A percentile compares a stretch with the other conserved stretches of the same genome.
phyloP scores from a whole-genome alignment of 2,797 vertebrate genomes.

The Cirrhinus mrigala region DNA sequence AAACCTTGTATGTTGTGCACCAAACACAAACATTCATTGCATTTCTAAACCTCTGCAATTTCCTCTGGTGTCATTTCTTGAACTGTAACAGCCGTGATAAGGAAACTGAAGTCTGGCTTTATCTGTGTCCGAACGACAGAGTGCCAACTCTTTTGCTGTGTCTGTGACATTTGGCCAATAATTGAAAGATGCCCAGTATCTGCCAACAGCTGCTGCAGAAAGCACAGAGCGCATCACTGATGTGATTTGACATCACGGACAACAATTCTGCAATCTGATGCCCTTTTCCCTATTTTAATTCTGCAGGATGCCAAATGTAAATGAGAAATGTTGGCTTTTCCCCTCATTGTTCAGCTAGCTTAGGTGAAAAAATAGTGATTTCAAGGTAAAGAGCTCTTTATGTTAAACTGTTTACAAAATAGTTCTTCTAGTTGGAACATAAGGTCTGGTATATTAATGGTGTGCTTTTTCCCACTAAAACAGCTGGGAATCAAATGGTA shows the following conservation, averaged over 20 bases:
- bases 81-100: constrained; percentile 55
- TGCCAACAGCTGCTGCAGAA: constrained; percentile 27
- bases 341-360: not conserved
- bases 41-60: constrained; percentile 27
- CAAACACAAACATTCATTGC: not conserved
- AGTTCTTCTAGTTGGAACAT: not conserved
- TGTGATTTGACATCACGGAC: constrained; percentile 32
- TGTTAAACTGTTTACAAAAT: not conserved
- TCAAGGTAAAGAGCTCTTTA: not conserved
- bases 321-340: not conserved
- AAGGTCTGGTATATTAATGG: not conserved
- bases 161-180: constrained; percentile 57
- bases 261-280: constrained; percentile 41
- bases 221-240: not conserved
- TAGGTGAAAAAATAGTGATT: not conserved
- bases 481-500: constrained; percentile 45
- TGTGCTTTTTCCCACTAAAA: constrained; percentile 17
- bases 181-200: constrained; percentile 45
- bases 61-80: constrained; percentile 16
- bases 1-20: not conserved
- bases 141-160: constrained; percentile 29
- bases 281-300: constrained; percentile 25
- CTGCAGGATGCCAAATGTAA: constrained; percentile 3
- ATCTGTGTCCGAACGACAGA: constrained; percentile 47
- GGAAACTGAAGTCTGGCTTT: constrained; percentile 43